phyloP scores from a whole-genome alignment of 2,797 vertebrate genomes.

The Lepidocolaptes lacrymiger region DNA sequence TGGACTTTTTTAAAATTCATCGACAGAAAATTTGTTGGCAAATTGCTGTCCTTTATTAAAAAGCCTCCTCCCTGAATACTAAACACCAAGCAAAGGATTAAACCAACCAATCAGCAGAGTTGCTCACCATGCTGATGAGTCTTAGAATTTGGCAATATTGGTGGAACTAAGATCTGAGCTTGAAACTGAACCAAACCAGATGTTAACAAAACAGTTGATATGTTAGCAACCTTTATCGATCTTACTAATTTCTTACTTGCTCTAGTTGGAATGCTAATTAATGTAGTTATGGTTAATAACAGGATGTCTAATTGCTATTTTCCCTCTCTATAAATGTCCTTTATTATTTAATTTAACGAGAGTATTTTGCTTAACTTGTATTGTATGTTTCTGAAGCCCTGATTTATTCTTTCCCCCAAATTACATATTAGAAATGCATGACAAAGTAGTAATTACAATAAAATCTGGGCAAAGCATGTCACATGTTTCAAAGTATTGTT shows the following conservation, averaged over 20 bases:
- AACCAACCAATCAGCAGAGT: neutral
- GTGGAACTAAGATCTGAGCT: neutral
- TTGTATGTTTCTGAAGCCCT: neutral
- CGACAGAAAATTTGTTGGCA: neutral
- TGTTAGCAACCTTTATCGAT: neutral
- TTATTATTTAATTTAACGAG: neutral
- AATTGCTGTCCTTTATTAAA: neutral
- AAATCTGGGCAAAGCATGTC: neutral
- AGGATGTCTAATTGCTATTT: conserved; percentile 5
- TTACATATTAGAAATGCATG: neutral
- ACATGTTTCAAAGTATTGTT: neutral
- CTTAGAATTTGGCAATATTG: neutral
- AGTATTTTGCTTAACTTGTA: neutral
- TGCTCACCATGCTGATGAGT: neutral
- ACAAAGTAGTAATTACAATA: neutral
- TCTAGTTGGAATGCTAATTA: conserved; percentile 14
- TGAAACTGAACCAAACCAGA: neutral
- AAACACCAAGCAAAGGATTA: neutral
- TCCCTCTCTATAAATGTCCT: neutral
- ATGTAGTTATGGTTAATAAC: neutral
- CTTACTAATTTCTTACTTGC: conserved; percentile 21
- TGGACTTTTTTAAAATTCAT: neutral
- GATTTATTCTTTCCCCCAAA: neutral
- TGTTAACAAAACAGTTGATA: neutral
- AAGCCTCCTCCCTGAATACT: neutral